phyloP scores from a whole-genome alignment of 2,113 vertebrate species.

The Ctenomys sociabilis region DNA sequence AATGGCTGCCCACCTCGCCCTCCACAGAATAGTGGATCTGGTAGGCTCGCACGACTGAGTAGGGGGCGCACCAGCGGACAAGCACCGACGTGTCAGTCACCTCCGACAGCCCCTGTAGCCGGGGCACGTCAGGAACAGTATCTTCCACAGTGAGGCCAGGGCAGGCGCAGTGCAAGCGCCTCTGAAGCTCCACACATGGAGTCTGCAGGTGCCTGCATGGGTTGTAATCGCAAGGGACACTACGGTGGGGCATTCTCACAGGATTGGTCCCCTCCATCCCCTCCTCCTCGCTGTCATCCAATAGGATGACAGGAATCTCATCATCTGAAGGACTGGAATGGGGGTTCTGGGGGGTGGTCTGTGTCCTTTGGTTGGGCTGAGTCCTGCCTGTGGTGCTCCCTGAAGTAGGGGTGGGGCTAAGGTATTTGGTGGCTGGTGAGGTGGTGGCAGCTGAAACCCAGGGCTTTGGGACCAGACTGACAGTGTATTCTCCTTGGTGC shows the following conservation, averaged over 20 bases:
- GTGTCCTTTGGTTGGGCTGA: background rate
- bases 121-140: slow-evolving; percentile 83
- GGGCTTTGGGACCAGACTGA: background rate
- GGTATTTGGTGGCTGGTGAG: background rate
- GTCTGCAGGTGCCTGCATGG: slow-evolving; percentile 88
- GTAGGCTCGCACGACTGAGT: slow-evolving; percentile 86
- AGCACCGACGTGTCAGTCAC: slow-evolving; percentile 85
- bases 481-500: background rate
- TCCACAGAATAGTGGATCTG: slow-evolving; percentile 79
- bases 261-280: background rate
- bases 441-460: background rate
- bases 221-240: slow-evolving; percentile 84
- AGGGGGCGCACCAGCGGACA: slow-evolving; percentile 88
- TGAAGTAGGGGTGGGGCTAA: background rate
- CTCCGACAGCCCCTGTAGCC: slow-evolving; percentile 80
- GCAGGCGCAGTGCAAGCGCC: slow-evolving; percentile 80
- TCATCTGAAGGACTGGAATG: background rate
- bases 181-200: slow-evolving; percentile 86
- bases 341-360: background rate
- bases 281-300: slow-evolving; percentile 65
- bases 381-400: fast-evolving
- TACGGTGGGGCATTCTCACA: background rate
- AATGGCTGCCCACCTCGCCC: slow-evolving; percentile 45
- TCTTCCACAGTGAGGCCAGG: slow-evolving; percentile 83
- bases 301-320: background rate